Evolutionary conservation across 2,888 invertebrate species (phyloP), one percentile per base, ranked within the genome.

Genomic region (Erebia palarica): DNA sequence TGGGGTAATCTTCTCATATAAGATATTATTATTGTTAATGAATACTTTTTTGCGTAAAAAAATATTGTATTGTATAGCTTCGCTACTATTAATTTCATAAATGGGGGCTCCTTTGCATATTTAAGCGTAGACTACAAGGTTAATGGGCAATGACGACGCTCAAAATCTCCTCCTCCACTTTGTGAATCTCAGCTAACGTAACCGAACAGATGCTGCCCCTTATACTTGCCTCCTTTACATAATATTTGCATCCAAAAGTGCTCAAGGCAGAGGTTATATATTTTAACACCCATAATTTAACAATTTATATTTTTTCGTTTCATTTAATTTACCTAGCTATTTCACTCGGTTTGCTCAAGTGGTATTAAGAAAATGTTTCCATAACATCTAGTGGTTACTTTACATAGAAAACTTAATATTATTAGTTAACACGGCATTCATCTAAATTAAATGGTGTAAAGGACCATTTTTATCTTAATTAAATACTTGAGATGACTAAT

Each of bases 41-140:
- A 7, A 36, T 36, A 36, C 36, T 7, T 36, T 7, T 36, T 36
- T 36, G 36, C 36, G 36, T 36, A 36, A 36, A 36, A 27, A 36
- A 7, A 36, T 36, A 36, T 7, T 36, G 7, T 36, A 36, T 36
- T 47, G 16, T 21, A 53, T 36, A 55, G 44, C 47, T 47, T 70
- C 51, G 53, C 67, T 60, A 65, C 67, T 74, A 69, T 75, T 71
- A 72, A 70, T 73, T 74, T 69, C 57, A 61, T 69, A 60, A 75
- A 75, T 70, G 72, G 58, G 73, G 77, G 80, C 86, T 88, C 82
- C 85, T 90, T 90, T 88, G 87, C 90, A 90, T 91, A 90, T 49
- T 90, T 91, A 86, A 87, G 87, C 86, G 85, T 87, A 87, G 36
- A 36, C 90, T 90, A 89, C 84, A 82, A 85, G 85, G 87, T 88